Evolutionary conservation across 2,888 invertebrate genomes (phyloP).

Genomic region (Athetis lepigone): DNA sequence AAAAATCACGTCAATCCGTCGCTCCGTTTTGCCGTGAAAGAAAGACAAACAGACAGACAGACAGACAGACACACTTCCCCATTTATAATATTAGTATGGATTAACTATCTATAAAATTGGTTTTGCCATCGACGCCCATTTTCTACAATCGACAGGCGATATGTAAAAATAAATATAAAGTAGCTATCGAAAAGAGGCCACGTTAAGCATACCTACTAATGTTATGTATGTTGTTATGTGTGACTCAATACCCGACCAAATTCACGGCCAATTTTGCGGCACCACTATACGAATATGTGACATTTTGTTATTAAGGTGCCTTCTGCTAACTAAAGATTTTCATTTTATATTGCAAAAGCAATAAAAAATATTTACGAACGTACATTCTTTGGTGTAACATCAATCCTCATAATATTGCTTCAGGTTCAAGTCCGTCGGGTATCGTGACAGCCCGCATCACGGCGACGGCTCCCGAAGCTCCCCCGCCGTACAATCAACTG

Average conservation of each 20-base stretch:
- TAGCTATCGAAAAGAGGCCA: conserved; percentile 11
- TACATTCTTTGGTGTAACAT: no score
- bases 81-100: conserved; percentile 14
- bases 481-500: conserved; percentile 78
- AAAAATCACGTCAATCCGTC: no score
- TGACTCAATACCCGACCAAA: not conserved
- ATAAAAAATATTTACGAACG: no score
- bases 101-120: conserved; percentile 15
- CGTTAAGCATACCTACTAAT: not conserved
- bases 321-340: no score
- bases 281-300: no score
- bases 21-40: no score
- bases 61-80: no score
- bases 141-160: conserved; percentile 14
- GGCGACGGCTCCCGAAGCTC: conserved; percentile 75
- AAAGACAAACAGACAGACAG: no score
- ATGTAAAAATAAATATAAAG: conserved; percentile 10
- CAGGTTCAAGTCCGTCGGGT: conserved; percentile 51
- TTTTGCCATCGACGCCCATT: conserved; percentile 5
- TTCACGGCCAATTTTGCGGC: not conserved
- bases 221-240: not conserved
- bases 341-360: conserved; percentile 1
- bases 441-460: conserved; percentile 50
- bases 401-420: conserved; percentile 5
- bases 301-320: no score